phyloP scores from a whole-genome alignment of 35 echinoderm and acorn worm species.

The Ophiothrix spiculata region DNA sequence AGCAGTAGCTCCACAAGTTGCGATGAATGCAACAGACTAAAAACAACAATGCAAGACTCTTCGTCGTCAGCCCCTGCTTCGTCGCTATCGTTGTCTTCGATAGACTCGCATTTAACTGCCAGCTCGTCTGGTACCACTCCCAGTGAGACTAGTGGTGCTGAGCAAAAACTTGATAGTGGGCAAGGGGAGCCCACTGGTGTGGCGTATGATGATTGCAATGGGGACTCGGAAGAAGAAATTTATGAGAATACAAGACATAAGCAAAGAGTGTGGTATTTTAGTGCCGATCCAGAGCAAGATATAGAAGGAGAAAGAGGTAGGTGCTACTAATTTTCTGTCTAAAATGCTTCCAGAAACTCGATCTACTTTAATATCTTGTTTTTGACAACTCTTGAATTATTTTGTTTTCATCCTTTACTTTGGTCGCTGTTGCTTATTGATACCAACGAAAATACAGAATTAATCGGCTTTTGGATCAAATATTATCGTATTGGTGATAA shows the following conservation, averaged over 20 bases:
- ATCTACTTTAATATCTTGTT: too few relatives aligned
- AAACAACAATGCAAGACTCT: constrained; percentile 12
- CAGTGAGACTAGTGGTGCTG: constrained; percentile 14
- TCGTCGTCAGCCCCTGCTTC: neutral
- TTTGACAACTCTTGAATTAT: too few relatives aligned
- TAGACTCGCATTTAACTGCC: constrained; percentile 11
- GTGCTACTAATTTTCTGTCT: too few relatives aligned
- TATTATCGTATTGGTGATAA: too few relatives aligned
- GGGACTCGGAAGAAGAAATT: constrained; percentile 52
- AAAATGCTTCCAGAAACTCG: too few relatives aligned
- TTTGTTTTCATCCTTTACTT: too few relatives aligned
- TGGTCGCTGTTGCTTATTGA: too few relatives aligned
- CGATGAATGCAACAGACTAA: constrained; percentile 42
- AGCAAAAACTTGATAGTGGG: constrained; percentile 10
- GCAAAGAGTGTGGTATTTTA: constrained; percentile 54
- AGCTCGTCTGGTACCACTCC: neutral
- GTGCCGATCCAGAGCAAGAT: constrained; percentile 39
- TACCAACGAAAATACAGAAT: too few relatives aligned
- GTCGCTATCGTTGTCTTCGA: constrained; percentile 17
- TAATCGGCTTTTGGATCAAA: too few relatives aligned
- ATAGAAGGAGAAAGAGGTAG: constrained; percentile 61
- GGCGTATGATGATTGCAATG: constrained; percentile 22
- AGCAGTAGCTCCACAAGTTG: neutral
- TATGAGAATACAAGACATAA: constrained; percentile 29
- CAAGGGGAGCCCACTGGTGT: neutral